Base-by-base conservation (phyloP, 2,113 vertebrate genomes). In the Nesoenas mayeri region DNA sequence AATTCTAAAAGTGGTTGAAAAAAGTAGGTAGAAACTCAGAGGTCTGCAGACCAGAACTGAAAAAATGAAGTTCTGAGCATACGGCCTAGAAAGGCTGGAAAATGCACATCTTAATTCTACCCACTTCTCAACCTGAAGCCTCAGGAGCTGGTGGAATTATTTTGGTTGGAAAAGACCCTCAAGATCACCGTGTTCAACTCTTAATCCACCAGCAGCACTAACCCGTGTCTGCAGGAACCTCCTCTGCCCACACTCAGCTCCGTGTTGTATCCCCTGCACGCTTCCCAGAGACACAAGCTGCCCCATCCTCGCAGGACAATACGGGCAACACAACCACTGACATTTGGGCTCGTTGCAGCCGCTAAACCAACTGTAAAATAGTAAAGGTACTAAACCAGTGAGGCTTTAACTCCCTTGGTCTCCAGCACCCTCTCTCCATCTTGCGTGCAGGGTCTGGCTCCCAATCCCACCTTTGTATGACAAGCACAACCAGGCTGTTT, bases 251-350 rank as follows among this genome's bases (percentile, higher is more conserved):
- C 81, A 40, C 40, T 40, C 40, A 40, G 15, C 44, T 24, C n/a
- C 1, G 0, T 15, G 22, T 2, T 15, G 3, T 0, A 11, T 18
- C 19, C 80, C 34, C 40, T 32, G 65, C 38, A 32, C 2, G 0
- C 25, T 36, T 28, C 50, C 53, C 6, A 54, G 51, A 57, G 36
- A 51, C 54, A 82, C 60, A 50, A 86, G 21, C 21, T 34, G n/a
- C 51, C 32, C 60, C 65, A 10, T 15, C 53, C 73, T 25, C 18
- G 36, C n/a, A 36, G 44, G 17, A n/a, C 79, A 75, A 29, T 0
- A 0, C 10, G 34, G 65, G 29, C 48, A 88, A 70, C 75, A 60
- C 53, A 12, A 13, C 16, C 6, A 0, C 79, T 78, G 12, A 51
- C 8, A 12, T 32, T 57, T 67, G 51, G 66, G 7, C 62, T 78